Evolutionary conservation across 2,113 vertebrate genomes (phyloP).

Genomic region (Zosterops hypoxanthus): DNA sequence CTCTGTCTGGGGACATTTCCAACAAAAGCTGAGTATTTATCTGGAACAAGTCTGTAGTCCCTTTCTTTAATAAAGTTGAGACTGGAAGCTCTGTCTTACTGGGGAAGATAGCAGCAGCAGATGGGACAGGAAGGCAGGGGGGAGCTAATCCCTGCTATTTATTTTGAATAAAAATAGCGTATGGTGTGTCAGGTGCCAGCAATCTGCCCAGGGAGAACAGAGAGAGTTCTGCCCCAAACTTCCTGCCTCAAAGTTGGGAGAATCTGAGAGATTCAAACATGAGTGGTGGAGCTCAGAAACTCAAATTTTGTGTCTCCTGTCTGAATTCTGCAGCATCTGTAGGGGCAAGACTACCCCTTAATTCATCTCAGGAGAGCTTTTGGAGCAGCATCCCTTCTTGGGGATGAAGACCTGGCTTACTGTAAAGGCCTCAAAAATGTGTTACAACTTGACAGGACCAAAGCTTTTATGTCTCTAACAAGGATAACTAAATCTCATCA

Average conservation of each 20-base stretch:
- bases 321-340: not conserved
- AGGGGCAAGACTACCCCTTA: not conserved
- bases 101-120: not conserved
- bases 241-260: not conserved
- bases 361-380: not conserved
- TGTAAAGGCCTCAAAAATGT: not conserved
- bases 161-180: conserved; percentile 7
- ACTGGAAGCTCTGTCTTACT: not conserved
- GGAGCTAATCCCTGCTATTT: not conserved
- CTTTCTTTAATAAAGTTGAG: not conserved
- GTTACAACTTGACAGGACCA: not conserved
- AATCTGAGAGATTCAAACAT: not conserved
- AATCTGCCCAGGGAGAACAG: not conserved
- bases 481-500: not conserved
- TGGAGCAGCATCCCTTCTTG: not conserved
- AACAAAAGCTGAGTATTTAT: not conserved
- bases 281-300: not conserved
- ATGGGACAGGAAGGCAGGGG: not conserved
- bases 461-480: not conserved
- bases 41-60: not conserved
- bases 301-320: not conserved
- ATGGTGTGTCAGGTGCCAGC: not conserved
- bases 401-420: not conserved
- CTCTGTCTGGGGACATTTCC: not conserved
- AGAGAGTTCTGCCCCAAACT: not conserved